Percentiles rank a stretch among this genome's conserved stretches.
Evolutionary conservation across 2,113 vertebrate genomes (phyloP).

Genomic region (Anguilla japonica): DNA sequence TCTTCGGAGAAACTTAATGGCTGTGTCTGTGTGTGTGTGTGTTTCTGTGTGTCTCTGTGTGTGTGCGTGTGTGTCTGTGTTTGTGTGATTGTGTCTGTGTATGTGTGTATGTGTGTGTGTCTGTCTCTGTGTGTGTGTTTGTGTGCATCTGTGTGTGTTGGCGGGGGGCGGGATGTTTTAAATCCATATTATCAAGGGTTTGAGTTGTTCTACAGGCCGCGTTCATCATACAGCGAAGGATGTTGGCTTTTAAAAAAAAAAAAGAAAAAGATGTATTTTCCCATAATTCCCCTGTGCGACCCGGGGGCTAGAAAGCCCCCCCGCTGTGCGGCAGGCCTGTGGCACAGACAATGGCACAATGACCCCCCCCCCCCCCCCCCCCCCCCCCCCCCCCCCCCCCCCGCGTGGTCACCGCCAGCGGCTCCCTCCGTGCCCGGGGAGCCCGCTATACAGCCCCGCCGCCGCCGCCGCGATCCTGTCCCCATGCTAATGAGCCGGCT

Average conservation of each 20-base stretch:
- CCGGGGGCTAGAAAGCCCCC: constrained; percentile 77
- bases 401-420: constrained; percentile 80
- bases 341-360: constrained; percentile 90
- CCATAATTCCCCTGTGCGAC: constrained; percentile 83
- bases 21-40: neutral
- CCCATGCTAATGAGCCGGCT: constrained; percentile 97
- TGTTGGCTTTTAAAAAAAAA: constrained; percentile 34
- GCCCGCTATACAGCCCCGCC: constrained; percentile 87
- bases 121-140: no score
- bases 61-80: neutral
- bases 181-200: no score
- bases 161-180: neutral
- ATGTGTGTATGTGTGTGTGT: no score
- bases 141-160: no score
- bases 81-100: no score
- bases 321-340: constrained; percentile 79
- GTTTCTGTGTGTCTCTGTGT: no score
- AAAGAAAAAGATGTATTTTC: constrained; percentile 49
- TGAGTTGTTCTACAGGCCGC: constrained; percentile 69
- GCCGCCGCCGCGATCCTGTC: constrained; percentile 78
- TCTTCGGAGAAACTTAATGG: neutral
- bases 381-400: no score
- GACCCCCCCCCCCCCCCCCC: constrained; percentile 54
- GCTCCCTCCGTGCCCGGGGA: constrained; percentile 84
- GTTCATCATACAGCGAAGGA: constrained; percentile 64